Conservation (phyloP, 2,797 vertebrate genomes). For the Chanos chanos region DNA sequence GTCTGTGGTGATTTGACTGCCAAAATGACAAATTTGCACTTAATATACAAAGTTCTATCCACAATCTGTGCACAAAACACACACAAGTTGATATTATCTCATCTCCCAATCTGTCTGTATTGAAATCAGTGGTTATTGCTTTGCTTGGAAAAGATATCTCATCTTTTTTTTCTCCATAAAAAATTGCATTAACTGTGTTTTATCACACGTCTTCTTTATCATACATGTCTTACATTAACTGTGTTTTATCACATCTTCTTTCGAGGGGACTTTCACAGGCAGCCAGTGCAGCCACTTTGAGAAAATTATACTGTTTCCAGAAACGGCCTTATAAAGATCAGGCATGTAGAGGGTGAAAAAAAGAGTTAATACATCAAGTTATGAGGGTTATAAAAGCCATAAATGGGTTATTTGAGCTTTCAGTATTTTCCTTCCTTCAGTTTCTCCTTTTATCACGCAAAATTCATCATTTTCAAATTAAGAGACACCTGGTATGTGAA, state of each 20-base stretch:
- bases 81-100: too few species aligned
- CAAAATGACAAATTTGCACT: too few species aligned
- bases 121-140: too few species aligned
- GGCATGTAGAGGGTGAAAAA: not conserved
- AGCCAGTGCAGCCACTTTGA: slow-evolving; percentile 13
- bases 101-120: too few species aligned
- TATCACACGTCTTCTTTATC: slow-evolving; percentile 13
- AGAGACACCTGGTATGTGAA: slow-evolving; percentile 39
- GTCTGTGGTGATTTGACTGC: too few species aligned
- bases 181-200: slow-evolving; percentile 19
- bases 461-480: slow-evolving; percentile 49
- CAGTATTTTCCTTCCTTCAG: slow-evolving; percentile 23
- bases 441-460: slow-evolving; percentile 11
- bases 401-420: slow-evolving; percentile 38
- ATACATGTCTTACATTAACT: slow-evolving; percentile 20
- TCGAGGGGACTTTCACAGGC: slow-evolving; percentile 26
- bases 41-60: too few species aligned
- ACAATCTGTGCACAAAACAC: too few species aligned
- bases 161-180: not conserved
- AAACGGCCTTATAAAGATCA: slow-evolving; percentile 8
- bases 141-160: too few species aligned
- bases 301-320: not conserved
- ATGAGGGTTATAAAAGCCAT: slow-evolving; percentile 29
- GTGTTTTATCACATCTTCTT: slow-evolving; percentile 21
- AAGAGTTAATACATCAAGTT: slow-evolving; percentile 37